Percentiles rank a stretch among this genome's conserved stretches.
Conservation (phyloP, 2,888 invertebrate species). For the Drosophila picticornis region DNA sequence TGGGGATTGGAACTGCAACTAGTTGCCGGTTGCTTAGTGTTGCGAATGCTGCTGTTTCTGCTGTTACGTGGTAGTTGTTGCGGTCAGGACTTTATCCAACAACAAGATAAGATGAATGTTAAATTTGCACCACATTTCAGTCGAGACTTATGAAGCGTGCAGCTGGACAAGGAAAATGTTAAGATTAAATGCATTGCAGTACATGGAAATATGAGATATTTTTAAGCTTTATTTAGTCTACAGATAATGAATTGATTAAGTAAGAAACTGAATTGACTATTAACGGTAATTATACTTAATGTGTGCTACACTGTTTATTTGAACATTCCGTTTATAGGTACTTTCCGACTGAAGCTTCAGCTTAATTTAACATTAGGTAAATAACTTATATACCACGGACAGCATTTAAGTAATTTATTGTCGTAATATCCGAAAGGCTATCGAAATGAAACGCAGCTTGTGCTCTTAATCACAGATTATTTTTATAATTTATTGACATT, state of each 20-base stretch:
- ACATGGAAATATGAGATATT: slow-evolving; percentile 25
- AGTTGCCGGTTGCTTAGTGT: slow-evolving; percentile 54
- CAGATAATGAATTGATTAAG: slow-evolving; percentile 15
- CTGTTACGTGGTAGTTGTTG: slow-evolving; percentile 39
- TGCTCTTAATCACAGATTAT: neutral
- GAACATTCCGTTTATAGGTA: neutral
- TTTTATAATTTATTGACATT: neutral
- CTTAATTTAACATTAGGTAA: neutral
- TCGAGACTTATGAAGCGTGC: slow-evolving; percentile 7
- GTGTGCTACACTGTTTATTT: neutral
- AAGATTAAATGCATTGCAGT: neutral
- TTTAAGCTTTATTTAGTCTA: slow-evolving; percentile 14
- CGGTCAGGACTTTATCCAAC: slow-evolving; percentile 36
- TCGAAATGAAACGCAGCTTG: neutral
- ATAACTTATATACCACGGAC: neutral
- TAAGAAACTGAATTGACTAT: neutral
- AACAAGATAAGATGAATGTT: slow-evolving; percentile 58
- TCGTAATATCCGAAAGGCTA: too few relatives aligned
- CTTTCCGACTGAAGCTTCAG: neutral
- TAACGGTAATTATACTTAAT: neutral
- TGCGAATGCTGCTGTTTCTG: slow-evolving; percentile 37
- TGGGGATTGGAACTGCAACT: slow-evolving; percentile 38
- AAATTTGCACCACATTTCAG: slow-evolving; percentile 47
- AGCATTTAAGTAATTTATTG: neutral
- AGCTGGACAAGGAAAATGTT: neutral